phyloP scores from a whole-genome alignment of 2,888 invertebrate genomes.

The Tiliacea citrago region DNA sequence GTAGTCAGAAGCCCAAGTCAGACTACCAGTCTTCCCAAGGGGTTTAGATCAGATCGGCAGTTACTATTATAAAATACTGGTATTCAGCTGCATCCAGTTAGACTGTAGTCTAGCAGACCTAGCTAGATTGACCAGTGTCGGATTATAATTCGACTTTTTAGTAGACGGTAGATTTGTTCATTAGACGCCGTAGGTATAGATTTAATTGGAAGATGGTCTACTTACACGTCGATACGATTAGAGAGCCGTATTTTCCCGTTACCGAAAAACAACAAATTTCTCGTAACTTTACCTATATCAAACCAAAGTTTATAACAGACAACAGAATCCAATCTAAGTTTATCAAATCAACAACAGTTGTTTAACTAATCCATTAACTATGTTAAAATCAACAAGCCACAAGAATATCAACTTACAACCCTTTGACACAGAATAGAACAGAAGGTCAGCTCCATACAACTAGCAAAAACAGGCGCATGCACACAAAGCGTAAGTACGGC shows the following conservation, averaged over 20 bases:
- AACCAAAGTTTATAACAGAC: constrained; percentile 10
- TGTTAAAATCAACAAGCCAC: constrained; percentile 30
- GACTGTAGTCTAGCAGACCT: not conserved
- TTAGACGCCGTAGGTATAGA: not conserved
- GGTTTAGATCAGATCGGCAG: too few species aligned
- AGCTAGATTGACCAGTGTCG: not conserved
- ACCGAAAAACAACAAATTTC: not conserved
- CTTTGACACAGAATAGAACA: not conserved
- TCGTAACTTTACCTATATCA: constrained; percentile 8
- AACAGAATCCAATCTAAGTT: constrained; percentile 43
- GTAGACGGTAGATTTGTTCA: not conserved
- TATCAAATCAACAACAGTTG: constrained; percentile 25
- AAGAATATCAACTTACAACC: constrained; percentile 13
- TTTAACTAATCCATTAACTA: constrained; percentile 36
- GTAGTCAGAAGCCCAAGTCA: too few species aligned
- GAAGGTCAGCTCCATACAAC: constrained; percentile 4
- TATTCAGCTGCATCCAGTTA: not conserved
- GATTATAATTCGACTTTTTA: not conserved
- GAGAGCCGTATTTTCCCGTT: not conserved
- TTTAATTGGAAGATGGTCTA: not conserved
- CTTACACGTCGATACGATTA: not conserved
- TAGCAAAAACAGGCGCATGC: not conserved
- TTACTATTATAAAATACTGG: not conserved
- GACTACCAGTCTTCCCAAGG: too few species aligned
- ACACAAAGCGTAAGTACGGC: too few species aligned